A percentile compares a stretch with the other conserved stretches of the same genome.
Evolutionary conservation across 2,888 invertebrate species (phyloP).

Genomic region (Lasioglossum oenotherae): DNA sequence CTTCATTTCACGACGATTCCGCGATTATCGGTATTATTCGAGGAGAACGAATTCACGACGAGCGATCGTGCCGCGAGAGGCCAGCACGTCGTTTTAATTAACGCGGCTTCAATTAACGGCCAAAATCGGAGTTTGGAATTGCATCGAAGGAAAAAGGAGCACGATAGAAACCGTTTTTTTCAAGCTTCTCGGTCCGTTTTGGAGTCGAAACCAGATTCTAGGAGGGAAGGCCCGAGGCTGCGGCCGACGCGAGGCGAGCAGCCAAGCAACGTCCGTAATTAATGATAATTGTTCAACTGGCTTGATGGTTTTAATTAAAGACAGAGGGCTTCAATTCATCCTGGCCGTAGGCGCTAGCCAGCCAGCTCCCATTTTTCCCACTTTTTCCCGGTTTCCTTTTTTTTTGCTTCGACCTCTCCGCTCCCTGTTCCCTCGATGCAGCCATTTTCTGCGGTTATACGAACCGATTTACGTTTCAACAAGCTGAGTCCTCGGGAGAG

Average conservation of each 20-base stretch:
- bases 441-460: slow-evolving; percentile 8
- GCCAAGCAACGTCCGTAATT: slow-evolving; percentile 71
- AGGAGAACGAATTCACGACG: slow-evolving; percentile 12
- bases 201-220: slow-evolving; percentile 38
- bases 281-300: slow-evolving; percentile 79
- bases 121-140: neutral
- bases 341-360: slow-evolving; percentile 33
- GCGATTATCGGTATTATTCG: neutral
- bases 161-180: slow-evolving; percentile 21
- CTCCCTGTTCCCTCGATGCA: neutral
- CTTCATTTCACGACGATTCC: neutral
- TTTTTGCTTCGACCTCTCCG: neutral
- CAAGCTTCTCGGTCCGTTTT: slow-evolving; percentile 11
- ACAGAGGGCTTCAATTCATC: slow-evolving; percentile 72
- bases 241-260: slow-evolving; percentile 50
- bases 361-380: slow-evolving; percentile 40
- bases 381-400: slow-evolving; percentile 6
- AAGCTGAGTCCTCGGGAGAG: slow-evolving; percentile 15
- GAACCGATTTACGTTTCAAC: slow-evolving; percentile 53
- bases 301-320: slow-evolving; percentile 78
- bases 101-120: slow-evolving; percentile 44
- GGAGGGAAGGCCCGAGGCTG: slow-evolving; percentile 25
- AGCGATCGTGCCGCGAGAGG: slow-evolving; percentile 15
- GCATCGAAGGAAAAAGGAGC: neutral
- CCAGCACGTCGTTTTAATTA: slow-evolving; percentile 40